Evolutionary conservation across 2,888 invertebrate genomes (phyloP), one percentile per base, ranked within the genome.

Genomic region (Toxonevra muliebris): DNA sequence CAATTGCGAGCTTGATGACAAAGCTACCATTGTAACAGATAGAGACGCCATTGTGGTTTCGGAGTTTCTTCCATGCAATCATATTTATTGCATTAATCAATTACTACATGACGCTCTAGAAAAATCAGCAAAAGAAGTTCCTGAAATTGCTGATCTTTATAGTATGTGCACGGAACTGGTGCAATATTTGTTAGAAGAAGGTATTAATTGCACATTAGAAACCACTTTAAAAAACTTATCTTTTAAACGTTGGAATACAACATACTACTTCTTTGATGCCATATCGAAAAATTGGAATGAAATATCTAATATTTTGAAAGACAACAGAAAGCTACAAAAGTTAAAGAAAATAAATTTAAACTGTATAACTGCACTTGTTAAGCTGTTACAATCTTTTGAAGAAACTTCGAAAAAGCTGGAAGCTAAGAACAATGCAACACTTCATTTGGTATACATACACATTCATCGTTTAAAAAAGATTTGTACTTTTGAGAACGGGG

Each of bases 401-500:
- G 65, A 69, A 41, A 30, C 65, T 15, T 65, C 60, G 2, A 71
- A 66, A 64, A 69, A 54, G 2, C 30, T 69, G n/a, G 61, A 69
- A 52, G 69, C 42, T 17, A 59, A 64, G 48, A 66, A 50, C 20
- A 58, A 61, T 61, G 13, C 67, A 11, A 71, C 71, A 1, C 54
- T 71, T 43, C 67, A 67, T 48, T 69, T 53, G 42, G 30, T 30
- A 30, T 30, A 30, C 30, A 30, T 30, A 30, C 30, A 30, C 30
- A 30, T 30, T 30, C 30, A 30, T 30, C 30, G 30, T 30, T 30
- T 30, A 30, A 30, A 30, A 7, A 30, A 30, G 30, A 30, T 30
- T 30, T 30, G 30, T 30, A 30, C 7, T 30, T 2, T 30, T 4
- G 30, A 30, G 30, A 30, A 2, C 30, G 67, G 50, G 9, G 61